Percentiles rank a stretch among this genome's conserved stretches.
Evolutionary conservation across 1,140 invertebrate genomes (phyloP).

Genomic region (Onthophagus taurus): DNA sequence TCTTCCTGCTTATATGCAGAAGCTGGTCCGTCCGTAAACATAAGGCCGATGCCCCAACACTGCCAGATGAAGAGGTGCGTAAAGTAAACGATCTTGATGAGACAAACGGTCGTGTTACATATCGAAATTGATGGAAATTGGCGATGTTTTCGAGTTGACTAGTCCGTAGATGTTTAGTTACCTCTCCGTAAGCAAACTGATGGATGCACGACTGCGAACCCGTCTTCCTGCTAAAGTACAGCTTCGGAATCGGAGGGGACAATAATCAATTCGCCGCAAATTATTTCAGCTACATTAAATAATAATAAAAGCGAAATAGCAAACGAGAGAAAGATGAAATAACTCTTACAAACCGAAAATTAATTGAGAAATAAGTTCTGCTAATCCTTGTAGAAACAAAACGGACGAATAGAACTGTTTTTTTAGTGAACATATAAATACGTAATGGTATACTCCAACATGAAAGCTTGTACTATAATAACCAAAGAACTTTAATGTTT

Average conservation of each 20-base stretch:
- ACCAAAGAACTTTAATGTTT: conserved; percentile 20
- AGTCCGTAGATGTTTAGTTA: conserved; percentile 26
- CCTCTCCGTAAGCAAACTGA: conserved; percentile 10
- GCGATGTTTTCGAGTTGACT: conserved; percentile 15
- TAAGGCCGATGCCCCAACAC: conserved; percentile 16
- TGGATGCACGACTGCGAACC: neutral
- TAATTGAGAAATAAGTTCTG: conserved; percentile 2
- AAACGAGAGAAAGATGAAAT: conserved; percentile 8
- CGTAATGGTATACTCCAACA: neutral
- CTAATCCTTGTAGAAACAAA: neutral
- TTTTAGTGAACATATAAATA: neutral
- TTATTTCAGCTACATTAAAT: neutral
- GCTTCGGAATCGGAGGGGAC: conserved; percentile 1
- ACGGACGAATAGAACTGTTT: neutral
- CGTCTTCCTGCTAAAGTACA: conserved; percentile 4
- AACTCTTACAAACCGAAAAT: conserved; percentile 5
- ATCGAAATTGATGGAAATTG: conserved; percentile 10
- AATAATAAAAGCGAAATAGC: conserved; percentile 7
- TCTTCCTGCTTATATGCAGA: conserved; percentile 37
- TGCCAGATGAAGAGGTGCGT: conserved; percentile 26
- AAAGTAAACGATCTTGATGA: conserved; percentile 17
- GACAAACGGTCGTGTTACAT: conserved; percentile 8
- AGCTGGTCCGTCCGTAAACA: conserved; percentile 26
- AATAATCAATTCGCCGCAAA: conserved; percentile 10
- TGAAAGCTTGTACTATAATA: conserved; percentile 9